Base-by-base conservation (phyloP, 2,888 invertebrate species). In the Drosophila macrospina region DNA sequence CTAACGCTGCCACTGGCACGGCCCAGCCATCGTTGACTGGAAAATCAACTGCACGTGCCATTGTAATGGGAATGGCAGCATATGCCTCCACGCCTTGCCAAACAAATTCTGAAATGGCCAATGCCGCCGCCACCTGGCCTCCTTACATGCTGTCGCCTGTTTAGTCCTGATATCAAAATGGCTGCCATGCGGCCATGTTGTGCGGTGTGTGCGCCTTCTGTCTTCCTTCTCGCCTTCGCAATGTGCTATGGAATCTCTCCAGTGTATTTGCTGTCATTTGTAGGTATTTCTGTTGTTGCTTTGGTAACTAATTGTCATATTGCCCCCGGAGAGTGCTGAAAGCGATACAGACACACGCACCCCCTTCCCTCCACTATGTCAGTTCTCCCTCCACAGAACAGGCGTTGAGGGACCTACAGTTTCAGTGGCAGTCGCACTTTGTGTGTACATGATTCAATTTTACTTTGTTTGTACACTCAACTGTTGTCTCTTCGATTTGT, bases 241-340 rank as follows among this genome's bases (percentile, higher is more conserved):
- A 28, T 57, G 13, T 26, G 55, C 34, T 16, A 34, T 57, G 50
- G 42, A 45, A 41, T 44, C 61, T 74, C 81, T 69, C 85, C 59
- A 56, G 78, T 80, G 86, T 86, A 72, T 86, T 69, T 71, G 75
- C 82, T 86, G 85, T 84, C 85, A 81, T 82, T 85, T 82, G 85
- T 85, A 82, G 87, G 86, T 79, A 86, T 83, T 86, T 75, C 85
- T 84, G 87, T 80, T 86, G 85, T 86, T 85, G 87, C 85, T 80
- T 78, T 85, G 85, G 85, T 75, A 85, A 85, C 85, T 86, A 85
- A 85, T 85, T 85, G 85, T 85, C 87, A 82, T 84, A 79, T 81
- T 79, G 81, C 81, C 81, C 86, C 78, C 69, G 67, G 83, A 83
- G 73, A 79, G 72, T 64, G 74, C 67, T 64, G 75, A 65, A 63